Conservation (phyloP, 2,113 vertebrate genomes). For the Syngnathus typhle region DNA sequence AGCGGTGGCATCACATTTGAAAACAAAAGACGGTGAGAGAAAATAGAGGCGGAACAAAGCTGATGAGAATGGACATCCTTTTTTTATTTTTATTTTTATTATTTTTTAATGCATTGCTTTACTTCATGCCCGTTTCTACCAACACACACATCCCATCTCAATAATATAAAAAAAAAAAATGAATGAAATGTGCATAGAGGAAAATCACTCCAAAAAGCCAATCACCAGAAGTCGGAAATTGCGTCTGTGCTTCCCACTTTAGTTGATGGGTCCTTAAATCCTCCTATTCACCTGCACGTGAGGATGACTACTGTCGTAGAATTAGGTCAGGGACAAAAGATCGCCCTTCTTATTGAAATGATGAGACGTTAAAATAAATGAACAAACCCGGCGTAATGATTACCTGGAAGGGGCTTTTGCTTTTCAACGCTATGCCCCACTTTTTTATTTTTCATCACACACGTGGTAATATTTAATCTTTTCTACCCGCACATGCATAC, state of each 20-base stretch:
- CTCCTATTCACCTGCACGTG: conserved; percentile 56
- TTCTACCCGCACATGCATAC: conserved; percentile 26
- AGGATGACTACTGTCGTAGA: conserved; percentile 48
- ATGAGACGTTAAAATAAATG: conserved; percentile 60
- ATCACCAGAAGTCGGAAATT: conserved; percentile 12
- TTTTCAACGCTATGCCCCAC: conserved; percentile 51
- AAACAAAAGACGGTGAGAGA: conserved; percentile 15
- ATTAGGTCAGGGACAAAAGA: conserved; percentile 76
- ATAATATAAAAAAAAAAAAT: not conserved
- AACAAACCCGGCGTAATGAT: conserved; percentile 63
- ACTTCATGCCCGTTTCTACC: not conserved
- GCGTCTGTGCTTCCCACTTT: conserved; percentile 10
- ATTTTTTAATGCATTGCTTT: too few relatives aligned
- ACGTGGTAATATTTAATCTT: not conserved
- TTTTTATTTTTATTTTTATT: too few relatives aligned
- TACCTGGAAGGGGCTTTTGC: conserved; percentile 49
- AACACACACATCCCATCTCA: not conserved
- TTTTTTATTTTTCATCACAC: conserved; percentile 42
- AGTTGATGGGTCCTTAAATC: conserved; percentile 3
- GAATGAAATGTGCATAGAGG: conserved; percentile 1
- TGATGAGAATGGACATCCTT: not conserved
- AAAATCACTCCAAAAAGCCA: conserved; percentile 17
- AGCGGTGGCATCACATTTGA: conserved; percentile 22
- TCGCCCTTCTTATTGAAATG: conserved; percentile 50
- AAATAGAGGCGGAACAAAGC: not conserved